phyloP scores from a whole-genome alignment of 2,888 invertebrate genomes.

The Anagyrus pseudococci region DNA sequence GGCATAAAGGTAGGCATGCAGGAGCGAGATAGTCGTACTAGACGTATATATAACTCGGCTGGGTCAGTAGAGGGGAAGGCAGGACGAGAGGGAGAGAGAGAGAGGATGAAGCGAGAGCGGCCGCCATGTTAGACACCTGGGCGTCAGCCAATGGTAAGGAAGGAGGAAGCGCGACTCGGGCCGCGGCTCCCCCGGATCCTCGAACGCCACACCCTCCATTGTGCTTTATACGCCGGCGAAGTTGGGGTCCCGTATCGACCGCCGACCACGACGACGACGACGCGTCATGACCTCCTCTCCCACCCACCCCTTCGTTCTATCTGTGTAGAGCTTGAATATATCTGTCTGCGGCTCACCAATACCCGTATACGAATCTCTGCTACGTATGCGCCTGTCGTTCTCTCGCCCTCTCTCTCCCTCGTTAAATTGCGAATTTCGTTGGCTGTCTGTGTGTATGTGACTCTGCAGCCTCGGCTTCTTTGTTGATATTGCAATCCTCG shows the following conservation, averaged over 20 bases:
- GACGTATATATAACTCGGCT: not conserved
- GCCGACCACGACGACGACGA: not conserved
- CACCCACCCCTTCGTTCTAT: too few species aligned
- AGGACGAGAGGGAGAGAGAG: too few species aligned
- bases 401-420: not conserved
- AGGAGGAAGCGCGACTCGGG: constrained; percentile 43
- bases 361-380: too few species aligned
- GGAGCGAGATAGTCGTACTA: not conserved
- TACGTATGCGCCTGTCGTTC: too few species aligned
- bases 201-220: constrained; percentile 59
- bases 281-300: not conserved
- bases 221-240: constrained; percentile 2
- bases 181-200: constrained; percentile 51
- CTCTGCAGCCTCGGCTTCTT: too few species aligned
- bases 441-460: too few species aligned
- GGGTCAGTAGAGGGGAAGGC: not conserved
- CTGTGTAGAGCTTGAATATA: too few species aligned
- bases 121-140: constrained; percentile 56
- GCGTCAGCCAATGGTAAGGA: constrained; percentile 54
- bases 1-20: constrained; percentile 6
- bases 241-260: not conserved
- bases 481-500: too few species aligned
- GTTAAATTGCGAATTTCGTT: not conserved
- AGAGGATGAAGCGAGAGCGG: too few species aligned
- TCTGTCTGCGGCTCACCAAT: too few species aligned